These are phyloP conservation scores for Apteryx owenii DNA, from an alignment of 2,113 vertebrate species.

Conservation along the genomic window DNA sequence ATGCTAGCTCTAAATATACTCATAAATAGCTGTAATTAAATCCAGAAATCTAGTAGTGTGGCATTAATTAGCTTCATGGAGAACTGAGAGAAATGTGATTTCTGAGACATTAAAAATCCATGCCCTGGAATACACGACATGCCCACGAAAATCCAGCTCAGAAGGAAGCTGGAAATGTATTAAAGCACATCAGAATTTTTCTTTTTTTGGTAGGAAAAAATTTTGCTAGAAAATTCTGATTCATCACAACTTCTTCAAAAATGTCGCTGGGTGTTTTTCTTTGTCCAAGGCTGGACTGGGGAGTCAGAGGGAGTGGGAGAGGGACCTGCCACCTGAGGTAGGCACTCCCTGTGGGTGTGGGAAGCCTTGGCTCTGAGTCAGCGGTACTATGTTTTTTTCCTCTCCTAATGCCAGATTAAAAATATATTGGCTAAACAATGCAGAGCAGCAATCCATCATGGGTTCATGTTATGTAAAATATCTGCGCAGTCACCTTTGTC, in stretches of 20 bases:
- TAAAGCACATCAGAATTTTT: background rate
- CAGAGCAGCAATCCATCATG: rapidly evolving
- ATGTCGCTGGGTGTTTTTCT: rapidly evolving
- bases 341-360: background rate
- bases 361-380: too few species aligned
- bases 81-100: constrained; percentile 34
- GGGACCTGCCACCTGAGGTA: rapidly evolving
- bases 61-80: constrained; percentile 20
- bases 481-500: background rate
- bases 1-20: background rate
- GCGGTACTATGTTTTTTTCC: too few species aligned
- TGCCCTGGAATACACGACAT: background rate
- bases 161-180: background rate
- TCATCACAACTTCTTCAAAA: background rate
- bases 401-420: background rate
- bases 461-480: background rate
- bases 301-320: background rate
- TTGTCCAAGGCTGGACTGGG: too few species aligned
- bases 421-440: background rate
- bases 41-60: background rate
- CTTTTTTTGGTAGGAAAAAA: background rate
- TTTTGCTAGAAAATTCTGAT: background rate
- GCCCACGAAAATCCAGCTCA: background rate
- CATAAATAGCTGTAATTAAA: constrained; percentile 27
- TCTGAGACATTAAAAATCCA: constrained; percentile 13